Base-by-base conservation (phyloP, 2,113 vertebrate genomes). In the Climacteris rufus region DNA sequence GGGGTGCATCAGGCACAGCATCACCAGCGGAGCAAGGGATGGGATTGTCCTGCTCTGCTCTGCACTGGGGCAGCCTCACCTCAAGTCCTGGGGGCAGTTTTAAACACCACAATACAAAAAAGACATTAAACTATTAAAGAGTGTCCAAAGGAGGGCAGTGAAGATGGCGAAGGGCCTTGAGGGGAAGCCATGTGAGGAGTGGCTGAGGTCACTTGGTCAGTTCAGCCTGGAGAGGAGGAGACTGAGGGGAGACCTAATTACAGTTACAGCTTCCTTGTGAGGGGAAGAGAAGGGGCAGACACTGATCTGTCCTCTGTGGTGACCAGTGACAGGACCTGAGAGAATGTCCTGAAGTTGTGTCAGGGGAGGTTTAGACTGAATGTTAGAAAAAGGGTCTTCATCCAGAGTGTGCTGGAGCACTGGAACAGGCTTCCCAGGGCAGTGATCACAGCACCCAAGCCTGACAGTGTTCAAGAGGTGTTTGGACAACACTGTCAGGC, bases 141-240 rank as follows among this genome's bases (percentile, higher is more conserved):
- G 8, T 1, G 4, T 25, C 14, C 37, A 54, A 71, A 40, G 5
- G 21, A 53, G 28, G 6, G 5, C 28, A 24, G 24, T 21, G 23
- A 40, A 40, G 49, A 12, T 16, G 17, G 5, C 8, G 47, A 53
- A 53, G 15, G 18, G 4, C 47, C 47, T 39, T 39, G 4, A 70
- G 27, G 27, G 8, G 37, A 71, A 71, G 37, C 9, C 1, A 2
- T 8, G 4, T 40, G 20, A 40, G 49, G 11, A 71, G 28, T 0
- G 1, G 7, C 50, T 54, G 39, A 72, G 28, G 39, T 4, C 50
- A 25, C 69, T 72, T 15, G 30, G 22, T 6, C 22, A 33, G 16
- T n/a, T 72, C 39, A 25, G 39, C 39, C 69, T 54, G 69, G 37
- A 42, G 14, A 42, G 14, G 40, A 42, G 37, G 11, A 54, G 37